Evolutionary conservation across 2,888 invertebrate species (phyloP), one percentile per base, ranked within the genome.

Genomic region (Phragmatobia fuliginosa): DNA sequence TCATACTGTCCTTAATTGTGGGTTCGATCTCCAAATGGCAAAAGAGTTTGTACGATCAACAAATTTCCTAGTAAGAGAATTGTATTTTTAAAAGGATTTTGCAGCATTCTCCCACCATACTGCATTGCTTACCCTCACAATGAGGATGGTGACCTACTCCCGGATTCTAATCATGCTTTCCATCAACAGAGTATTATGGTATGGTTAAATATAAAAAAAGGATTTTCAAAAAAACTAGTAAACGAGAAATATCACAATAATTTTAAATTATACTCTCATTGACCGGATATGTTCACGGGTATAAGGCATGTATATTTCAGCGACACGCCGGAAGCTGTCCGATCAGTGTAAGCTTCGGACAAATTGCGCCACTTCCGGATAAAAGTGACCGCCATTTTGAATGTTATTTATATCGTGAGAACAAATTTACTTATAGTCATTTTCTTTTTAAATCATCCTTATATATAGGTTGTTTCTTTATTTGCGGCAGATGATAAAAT

Each of bases 291-390:
- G 78, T 79, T 80, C 77, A 78, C 72, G 76, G 63, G 73, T 73
- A 76, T 71, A 72, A 63, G 16, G 73, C 79, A 83, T 81, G 79
- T 83, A 85, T 85, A 83, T 85, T 85, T 83, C 85, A 83, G 86
- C 82, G 76, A 75, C 78, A 76, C 75, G 72, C 83, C 89, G 92
- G 92, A 93, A 92, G 88, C 83, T 80, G 79, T 78, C 87, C 90
- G 89, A 91, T 91, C 91, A 59, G 62, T 90, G 91, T 90, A 88
- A 87, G 90, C 90, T 87, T 86, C 87, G 80, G 88, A 91, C 91
- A 91, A 91, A 91, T 91, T 89, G 86, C 83, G 79, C 82, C 85
- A 82, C 84, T 89, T 92, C 93, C 92, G 91, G 90, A 88, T 89
- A 82, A 82, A 82, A 72, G 76, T 81, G 77, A 82, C 81, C 72